These are phyloP conservation scores for Bradypodion pumilum DNA, from an alignment of 2,797 vertebrate species.

Conservation along the genomic window DNA sequence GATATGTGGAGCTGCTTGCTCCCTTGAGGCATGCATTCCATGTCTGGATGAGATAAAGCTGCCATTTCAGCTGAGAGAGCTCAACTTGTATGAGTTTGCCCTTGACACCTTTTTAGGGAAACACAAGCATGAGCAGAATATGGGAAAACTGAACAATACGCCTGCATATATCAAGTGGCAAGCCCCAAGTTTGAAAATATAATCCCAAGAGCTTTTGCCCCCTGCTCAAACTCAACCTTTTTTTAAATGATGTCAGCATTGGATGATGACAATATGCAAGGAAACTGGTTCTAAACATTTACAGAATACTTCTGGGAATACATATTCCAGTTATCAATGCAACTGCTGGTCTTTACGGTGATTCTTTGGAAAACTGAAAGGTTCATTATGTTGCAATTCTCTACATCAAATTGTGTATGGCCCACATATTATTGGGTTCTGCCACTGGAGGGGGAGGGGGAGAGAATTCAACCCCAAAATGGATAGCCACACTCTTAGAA, in stretches of 20 bases:
- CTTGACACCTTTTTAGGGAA: not conserved
- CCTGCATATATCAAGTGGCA: not conserved
- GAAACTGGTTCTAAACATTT: not conserved
- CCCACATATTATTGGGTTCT: too few species aligned
- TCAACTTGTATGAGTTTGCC: not conserved
- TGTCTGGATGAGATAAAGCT: not conserved
- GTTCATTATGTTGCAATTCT: not conserved
- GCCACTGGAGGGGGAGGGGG: too few species aligned
- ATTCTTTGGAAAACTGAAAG: slow-evolving; percentile 9
- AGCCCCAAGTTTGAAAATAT: not conserved
- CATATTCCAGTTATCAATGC: not conserved
- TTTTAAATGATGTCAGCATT: not conserved
- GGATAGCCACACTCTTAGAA: not conserved
- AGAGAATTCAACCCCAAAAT: not conserved
- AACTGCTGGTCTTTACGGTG: not conserved
- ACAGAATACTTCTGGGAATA: not conserved
- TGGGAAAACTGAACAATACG: not conserved
- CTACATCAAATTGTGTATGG: not conserved
- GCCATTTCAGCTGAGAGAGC: not conserved
- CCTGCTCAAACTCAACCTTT: not conserved
- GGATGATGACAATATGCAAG: not conserved
- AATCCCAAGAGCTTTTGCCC: not conserved
- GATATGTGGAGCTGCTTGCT: not conserved
- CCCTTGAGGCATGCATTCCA: not conserved
- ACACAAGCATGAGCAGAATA: not conserved